Percentiles rank a stretch among this genome's conserved stretches.
Evolutionary conservation across 2,888 invertebrate species (phyloP).

Genomic region (Andrena flavipes): DNA sequence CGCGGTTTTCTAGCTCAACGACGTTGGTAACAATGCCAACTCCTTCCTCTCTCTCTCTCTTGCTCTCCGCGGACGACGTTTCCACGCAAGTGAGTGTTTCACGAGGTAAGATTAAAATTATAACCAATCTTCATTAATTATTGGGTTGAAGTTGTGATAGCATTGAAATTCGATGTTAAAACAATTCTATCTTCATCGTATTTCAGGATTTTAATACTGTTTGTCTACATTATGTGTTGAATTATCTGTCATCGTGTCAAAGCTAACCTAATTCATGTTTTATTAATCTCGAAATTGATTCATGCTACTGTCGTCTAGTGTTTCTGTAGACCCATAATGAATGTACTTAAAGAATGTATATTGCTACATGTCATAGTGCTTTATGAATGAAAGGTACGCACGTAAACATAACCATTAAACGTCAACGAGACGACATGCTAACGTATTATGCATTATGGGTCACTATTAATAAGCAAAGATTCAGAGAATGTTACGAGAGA

Average conservation of each 20-base stretch:
- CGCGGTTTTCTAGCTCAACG: neutral
- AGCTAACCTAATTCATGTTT: neutral
- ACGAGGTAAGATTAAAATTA: neutral
- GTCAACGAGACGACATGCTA: neutral
- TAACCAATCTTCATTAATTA: neutral
- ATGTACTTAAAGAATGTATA: neutral
- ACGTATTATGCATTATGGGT: neutral
- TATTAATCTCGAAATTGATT: neutral
- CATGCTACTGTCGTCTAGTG: neutral
- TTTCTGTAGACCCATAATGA: neutral
- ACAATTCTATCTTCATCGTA: neutral
- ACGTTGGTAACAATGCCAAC: neutral
- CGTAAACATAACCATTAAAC: no score
- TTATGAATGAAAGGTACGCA: no score
- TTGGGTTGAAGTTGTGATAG: neutral
- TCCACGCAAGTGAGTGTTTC: neutral
- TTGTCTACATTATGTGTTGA: neutral
- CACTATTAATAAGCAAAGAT: neutral
- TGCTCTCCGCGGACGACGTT: neutral
- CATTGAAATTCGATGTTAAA: neutral
- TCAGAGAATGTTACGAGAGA: slow-evolving; percentile 1
- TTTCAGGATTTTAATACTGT: neutral
- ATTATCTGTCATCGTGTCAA: neutral
- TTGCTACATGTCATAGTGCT: neutral
- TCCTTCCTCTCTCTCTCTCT: neutral